Percentiles rank a stretch among this genome's conserved stretches.
Evolutionary conservation across 2,797 vertebrate genomes (phyloP).

Genomic region (Melanotaenia maccullochi): DNA sequence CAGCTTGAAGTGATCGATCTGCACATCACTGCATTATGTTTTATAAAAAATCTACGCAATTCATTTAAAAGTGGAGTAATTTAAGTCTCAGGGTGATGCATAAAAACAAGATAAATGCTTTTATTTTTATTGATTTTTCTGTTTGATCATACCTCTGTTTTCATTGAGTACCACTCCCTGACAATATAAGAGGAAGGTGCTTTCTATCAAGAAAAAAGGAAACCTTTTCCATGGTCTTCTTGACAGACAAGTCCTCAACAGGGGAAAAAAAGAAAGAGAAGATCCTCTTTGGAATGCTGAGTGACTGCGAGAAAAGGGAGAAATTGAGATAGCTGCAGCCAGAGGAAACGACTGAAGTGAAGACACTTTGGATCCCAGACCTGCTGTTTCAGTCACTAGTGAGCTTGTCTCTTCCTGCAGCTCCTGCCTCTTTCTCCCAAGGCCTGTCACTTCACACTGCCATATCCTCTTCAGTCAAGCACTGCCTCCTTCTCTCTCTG

Average conservation of each 20-base stretch:
- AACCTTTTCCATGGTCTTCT: not conserved
- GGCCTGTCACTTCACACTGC: slow-evolving; percentile 66
- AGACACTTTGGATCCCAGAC: slow-evolving; percentile 52
- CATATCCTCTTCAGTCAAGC: slow-evolving; percentile 58
- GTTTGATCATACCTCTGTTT: not conserved
- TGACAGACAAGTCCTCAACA: slow-evolving; percentile 7
- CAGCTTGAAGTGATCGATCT: no score
- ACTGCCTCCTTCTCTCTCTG: slow-evolving; percentile 28
- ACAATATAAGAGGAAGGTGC: not conserved
- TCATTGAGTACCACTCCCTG: not conserved
- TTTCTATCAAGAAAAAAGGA: not conserved
- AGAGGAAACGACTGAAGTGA: slow-evolving; percentile 13
- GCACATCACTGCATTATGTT: not conserved
- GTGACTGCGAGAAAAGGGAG: slow-evolving; percentile 21
- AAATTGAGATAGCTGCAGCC: slow-evolving; percentile 23
- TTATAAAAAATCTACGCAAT: not conserved
- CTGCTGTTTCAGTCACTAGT: slow-evolving; percentile 67
- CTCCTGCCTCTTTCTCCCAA: slow-evolving; percentile 39
- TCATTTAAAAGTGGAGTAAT: not conserved
- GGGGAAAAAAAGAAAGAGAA: not conserved
- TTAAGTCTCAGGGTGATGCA: not conserved
- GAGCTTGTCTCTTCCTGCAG: slow-evolving; percentile 54
- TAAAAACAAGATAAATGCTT: not conserved
- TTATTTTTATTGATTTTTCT: not conserved
- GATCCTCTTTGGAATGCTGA: not conserved